Percentiles rank a stretch among this genome's conserved stretches.
Conservation (phyloP, 2,888 invertebrate genomes). For the Dryadula phaetusa region DNA sequence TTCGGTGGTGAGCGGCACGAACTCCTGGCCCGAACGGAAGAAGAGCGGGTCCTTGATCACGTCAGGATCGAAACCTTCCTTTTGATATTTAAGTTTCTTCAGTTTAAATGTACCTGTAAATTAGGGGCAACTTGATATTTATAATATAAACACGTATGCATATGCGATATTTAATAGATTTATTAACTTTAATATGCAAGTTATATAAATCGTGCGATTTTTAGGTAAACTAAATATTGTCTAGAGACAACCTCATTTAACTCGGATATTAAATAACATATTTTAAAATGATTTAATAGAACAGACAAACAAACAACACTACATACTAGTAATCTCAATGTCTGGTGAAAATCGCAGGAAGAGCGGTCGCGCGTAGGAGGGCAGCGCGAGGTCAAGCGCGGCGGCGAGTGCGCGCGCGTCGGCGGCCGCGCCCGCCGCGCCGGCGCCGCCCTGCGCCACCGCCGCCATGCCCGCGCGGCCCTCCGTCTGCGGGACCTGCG, state of each 20-base stretch:
- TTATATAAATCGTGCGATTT: too few relatives aligned
- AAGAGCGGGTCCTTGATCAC: constrained; percentile 90
- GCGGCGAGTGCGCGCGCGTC: constrained; percentile 85
- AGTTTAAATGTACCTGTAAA: constrained; percentile 94
- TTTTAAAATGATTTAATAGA: too few relatives aligned
- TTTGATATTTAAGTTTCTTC: constrained; percentile 93
- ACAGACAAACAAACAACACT: neutral
- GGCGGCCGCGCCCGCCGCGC: constrained; percentile 78
- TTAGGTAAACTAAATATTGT: too few relatives aligned
- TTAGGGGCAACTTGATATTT: neutral
- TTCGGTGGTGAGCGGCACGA: constrained; percentile 85
- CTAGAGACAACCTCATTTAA: too few relatives aligned
- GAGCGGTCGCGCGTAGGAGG: constrained; percentile 94
- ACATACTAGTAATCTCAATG: constrained; percentile 89
- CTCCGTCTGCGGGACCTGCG: constrained; percentile 90
- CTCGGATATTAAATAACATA: too few relatives aligned
- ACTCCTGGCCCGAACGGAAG: constrained; percentile 83
- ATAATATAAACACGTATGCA: too few relatives aligned
- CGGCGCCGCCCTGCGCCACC: constrained; percentile 87
- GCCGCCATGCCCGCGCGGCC: constrained; percentile 98
- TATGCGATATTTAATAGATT: too few relatives aligned
- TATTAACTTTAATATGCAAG: too few relatives aligned
- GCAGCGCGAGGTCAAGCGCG: constrained; percentile 88
- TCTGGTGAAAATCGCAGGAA: constrained; percentile 92
- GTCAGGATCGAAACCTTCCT: constrained; percentile 92